phyloP scores from a whole-genome alignment of 2,113 vertebrate species.

The Phylloscopus trochiloides region DNA sequence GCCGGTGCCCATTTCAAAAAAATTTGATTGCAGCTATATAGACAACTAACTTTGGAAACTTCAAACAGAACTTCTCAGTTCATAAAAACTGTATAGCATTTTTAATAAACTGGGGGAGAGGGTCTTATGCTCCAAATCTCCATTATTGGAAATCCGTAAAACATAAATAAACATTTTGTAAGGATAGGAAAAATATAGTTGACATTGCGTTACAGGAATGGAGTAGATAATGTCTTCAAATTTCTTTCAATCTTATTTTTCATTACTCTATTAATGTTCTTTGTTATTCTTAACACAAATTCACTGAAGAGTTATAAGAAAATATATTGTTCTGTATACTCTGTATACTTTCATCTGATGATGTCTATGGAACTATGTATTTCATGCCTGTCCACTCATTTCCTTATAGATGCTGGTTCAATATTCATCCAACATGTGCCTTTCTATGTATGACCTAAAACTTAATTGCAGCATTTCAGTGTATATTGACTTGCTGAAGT shows the following conservation, averaged over 20 bases:
- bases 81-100: background rate
- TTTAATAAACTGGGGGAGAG: background rate
- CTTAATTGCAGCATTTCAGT: background rate
- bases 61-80: background rate
- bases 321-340: background rate
- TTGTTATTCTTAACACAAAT: background rate
- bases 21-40: background rate
- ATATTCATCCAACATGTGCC: background rate
- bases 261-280: background rate
- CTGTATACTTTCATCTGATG: background rate
- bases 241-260: background rate
- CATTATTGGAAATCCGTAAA: background rate
- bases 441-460: background rate
- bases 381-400: background rate
- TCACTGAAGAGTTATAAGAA: background rate
- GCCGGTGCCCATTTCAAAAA: background rate
- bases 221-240: background rate
- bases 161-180: background rate
- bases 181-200: background rate
- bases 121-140: rapidly evolving
- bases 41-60: background rate
- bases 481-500: background rate
- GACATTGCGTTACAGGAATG: background rate
- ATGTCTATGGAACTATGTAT: background rate
- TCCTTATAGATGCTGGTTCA: background rate